phyloP scores from a whole-genome alignment of 2,113 vertebrate species.

The Microcebus lehilahytsara region DNA sequence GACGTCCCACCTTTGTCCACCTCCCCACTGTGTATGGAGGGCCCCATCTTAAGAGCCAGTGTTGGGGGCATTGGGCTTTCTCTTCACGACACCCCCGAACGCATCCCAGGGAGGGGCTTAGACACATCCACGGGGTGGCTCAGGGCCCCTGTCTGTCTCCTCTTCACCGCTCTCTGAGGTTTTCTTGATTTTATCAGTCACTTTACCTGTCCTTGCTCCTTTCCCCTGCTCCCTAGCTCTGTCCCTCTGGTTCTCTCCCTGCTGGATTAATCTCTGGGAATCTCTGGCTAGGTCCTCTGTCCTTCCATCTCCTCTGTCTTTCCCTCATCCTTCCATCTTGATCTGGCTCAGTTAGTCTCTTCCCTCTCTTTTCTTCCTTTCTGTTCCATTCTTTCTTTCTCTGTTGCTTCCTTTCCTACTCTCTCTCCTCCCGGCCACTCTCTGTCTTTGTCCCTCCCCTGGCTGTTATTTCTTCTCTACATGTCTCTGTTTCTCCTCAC shows the following conservation, averaged over 20 bases:
- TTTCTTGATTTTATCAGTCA: background rate
- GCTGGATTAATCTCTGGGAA: background rate
- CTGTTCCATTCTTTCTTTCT: background rate
- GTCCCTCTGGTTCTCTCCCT: background rate
- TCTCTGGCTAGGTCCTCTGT: background rate
- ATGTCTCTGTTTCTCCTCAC: background rate
- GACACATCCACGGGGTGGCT: background rate
- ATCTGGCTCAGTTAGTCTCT: background rate
- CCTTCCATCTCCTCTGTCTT: background rate
- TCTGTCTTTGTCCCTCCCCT: background rate
- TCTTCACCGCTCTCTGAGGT: background rate
- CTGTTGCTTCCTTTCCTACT: background rate
- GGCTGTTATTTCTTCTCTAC: background rate
- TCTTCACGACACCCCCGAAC: background rate
- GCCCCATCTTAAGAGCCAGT: background rate
- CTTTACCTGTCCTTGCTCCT: background rate
- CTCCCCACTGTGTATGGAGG: conserved; percentile 51
- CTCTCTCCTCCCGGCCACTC: background rate
- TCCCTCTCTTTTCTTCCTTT: background rate
- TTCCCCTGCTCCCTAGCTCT: fast-evolving
- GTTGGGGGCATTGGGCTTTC: background rate
- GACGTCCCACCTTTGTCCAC: conserved; percentile 46
- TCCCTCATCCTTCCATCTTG: background rate
- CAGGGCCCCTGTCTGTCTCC: background rate
- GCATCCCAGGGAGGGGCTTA: background rate